phyloP scores from a whole-genome alignment of 2,888 invertebrate genomes.

The Microchrysa polita region DNA sequence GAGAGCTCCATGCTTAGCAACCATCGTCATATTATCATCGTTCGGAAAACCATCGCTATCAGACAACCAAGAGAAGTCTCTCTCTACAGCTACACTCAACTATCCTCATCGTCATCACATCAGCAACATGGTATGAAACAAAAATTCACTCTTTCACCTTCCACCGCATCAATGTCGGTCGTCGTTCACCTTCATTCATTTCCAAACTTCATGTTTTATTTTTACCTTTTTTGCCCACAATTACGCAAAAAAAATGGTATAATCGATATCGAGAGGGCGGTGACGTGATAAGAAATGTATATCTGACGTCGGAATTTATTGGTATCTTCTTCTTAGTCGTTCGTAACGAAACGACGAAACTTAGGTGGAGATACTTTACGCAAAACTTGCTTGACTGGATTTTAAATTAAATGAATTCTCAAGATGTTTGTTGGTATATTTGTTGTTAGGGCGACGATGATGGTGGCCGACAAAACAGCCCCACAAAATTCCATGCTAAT shows the following conservation, averaged over 20 bases:
- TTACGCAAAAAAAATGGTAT: constrained; percentile 36
- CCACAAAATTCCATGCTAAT: constrained; percentile 30
- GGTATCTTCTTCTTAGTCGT: too few relatives aligned
- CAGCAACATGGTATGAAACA: too few relatives aligned
- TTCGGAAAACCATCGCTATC: too few relatives aligned
- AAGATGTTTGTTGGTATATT: not conserved
- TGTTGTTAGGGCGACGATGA: constrained; percentile 10
- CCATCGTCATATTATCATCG: constrained; percentile 13
- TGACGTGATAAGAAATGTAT: constrained; percentile 40
- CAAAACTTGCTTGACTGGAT: constrained; percentile 33
- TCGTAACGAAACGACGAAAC: too few relatives aligned
- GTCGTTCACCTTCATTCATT: constrained; percentile 28
- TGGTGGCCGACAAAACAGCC: not conserved
- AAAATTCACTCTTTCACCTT: not conserved
- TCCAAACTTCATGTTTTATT: not conserved
- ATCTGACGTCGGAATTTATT: not conserved
- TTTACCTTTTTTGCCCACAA: not conserved
- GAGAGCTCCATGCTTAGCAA: not conserved
- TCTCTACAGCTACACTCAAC: too few relatives aligned
- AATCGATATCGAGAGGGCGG: constrained; percentile 42
- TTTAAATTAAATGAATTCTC: not conserved
- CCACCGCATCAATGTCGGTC: constrained; percentile 2
- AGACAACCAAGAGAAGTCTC: too few relatives aligned
- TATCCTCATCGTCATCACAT: not conserved
- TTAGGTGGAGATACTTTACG: not conserved